These are phyloP conservation scores for Aelia acuminata DNA, from an alignment of 2,888 invertebrate species.

Conservation along the genomic window DNA sequence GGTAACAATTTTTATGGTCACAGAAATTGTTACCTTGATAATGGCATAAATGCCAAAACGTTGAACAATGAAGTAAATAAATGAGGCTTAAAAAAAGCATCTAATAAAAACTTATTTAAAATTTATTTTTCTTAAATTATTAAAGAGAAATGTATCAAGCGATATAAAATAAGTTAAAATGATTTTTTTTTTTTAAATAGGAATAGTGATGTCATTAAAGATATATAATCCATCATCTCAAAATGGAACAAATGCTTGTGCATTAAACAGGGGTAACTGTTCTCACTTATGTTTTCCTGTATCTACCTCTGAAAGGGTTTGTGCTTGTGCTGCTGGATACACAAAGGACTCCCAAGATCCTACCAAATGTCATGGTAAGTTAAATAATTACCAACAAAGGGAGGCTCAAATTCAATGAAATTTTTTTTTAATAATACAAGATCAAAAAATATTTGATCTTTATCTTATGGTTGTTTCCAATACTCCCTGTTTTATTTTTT, in stretches of 20 bases:
- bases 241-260: constrained; percentile 75
- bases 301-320: constrained; percentile 73
- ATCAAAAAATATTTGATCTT: no score
- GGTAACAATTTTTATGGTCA: not conserved
- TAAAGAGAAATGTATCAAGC: no score
- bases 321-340: constrained; percentile 85
- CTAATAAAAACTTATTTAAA: no score
- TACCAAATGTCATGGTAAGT: constrained; percentile 72
- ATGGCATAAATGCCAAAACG: no score
- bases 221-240: constrained; percentile 81
- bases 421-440: no score
- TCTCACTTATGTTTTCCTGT: constrained; percentile 83
- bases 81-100: no score
- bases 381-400: no score
- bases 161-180: constrained; percentile 35
- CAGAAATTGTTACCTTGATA: not conserved
- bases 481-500: no score
- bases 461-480: no score
- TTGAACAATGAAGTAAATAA: no score
- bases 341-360: constrained; percentile 72
- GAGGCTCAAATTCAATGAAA: no score
- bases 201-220: constrained; percentile 77
- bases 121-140: no score
- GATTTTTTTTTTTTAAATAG: constrained; percentile 69
- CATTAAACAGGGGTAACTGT: constrained; percentile 74